Conservation (phyloP, 2,888 invertebrate genomes). For the Neelides folsomi region DNA sequence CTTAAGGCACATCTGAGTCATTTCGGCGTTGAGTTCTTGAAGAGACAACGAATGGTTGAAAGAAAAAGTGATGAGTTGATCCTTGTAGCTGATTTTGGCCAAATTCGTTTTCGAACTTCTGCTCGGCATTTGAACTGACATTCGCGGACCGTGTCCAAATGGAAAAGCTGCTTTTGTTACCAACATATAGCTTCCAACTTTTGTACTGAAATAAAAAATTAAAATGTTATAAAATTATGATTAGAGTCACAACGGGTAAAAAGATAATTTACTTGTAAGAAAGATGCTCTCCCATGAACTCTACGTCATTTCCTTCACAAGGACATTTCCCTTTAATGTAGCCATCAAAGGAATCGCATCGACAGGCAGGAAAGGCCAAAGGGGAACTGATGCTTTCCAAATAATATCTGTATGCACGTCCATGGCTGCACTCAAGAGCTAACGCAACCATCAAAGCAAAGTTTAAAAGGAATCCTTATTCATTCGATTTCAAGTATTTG, state of each 20-base stretch:
- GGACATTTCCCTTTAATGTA: slow-evolving; percentile 20
- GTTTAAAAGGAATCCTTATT: slow-evolving; percentile 6
- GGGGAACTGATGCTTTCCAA: slow-evolving; percentile 24
- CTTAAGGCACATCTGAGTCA: not conserved
- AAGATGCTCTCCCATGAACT: slow-evolving; percentile 27
- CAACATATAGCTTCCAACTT: slow-evolving; percentile 12
- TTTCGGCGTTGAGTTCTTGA: not conserved
- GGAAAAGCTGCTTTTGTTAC: slow-evolving; percentile 8
- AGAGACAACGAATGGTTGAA: not conserved
- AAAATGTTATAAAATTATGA: not conserved
- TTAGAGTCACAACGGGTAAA: no score
- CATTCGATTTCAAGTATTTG: no score
- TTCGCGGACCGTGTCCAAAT: slow-evolving; percentile 14
- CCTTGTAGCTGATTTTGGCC: not conserved
- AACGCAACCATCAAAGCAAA: not conserved
- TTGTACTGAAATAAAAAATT: slow-evolving; percentile 5
- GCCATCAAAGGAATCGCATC: slow-evolving; percentile 20
- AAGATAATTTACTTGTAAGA: slow-evolving; percentile 9
- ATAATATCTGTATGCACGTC: slow-evolving; percentile 23
- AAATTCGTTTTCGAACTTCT: not conserved
- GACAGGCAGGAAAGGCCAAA: slow-evolving; percentile 25
- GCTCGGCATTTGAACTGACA: slow-evolving; percentile 5
- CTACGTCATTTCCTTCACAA: slow-evolving; percentile 14
- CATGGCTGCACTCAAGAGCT: slow-evolving; percentile 26
- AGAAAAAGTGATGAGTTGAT: not conserved